Evolutionary conservation across 2,888 invertebrate genomes (phyloP).

Genomic region (Microdon myrmicae): DNA sequence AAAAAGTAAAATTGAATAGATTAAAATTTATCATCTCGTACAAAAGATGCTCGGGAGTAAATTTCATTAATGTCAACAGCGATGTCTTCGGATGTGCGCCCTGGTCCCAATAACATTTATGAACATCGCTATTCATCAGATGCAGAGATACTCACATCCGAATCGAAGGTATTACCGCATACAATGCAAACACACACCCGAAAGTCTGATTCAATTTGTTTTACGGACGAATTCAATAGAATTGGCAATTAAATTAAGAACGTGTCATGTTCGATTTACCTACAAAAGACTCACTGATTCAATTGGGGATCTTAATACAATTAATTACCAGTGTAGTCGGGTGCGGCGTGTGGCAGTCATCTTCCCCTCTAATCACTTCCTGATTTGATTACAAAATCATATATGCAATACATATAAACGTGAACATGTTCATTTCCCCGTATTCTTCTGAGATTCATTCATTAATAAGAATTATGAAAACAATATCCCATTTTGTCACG

Average conservation of each 20-base stretch:
- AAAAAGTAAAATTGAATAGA: no score
- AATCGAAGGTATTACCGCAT: conserved; percentile 4
- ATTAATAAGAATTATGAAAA: conserved; percentile 52
- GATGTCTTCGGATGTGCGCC: conserved; percentile 1
- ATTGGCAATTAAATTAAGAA: conserved; percentile 51
- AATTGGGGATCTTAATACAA: conserved; percentile 48
- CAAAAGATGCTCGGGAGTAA: conserved; percentile 15
- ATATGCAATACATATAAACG: conserved; percentile 2
- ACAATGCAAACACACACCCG: conserved; percentile 17
- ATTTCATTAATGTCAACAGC: conserved; percentile 36
- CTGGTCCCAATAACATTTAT: conserved; percentile 23
- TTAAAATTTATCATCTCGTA: no score
- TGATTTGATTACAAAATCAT: conserved; percentile 24
- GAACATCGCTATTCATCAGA: conserved; percentile 36
- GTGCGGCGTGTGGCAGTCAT: conserved; percentile 8
- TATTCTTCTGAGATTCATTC: conserved; percentile 41
- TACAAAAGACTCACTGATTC: conserved; percentile 45
- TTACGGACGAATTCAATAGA: conserved; percentile 44
- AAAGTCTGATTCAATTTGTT: conserved; percentile 41
- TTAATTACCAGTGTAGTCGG: conserved; percentile 35
- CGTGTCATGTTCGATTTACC: conserved; percentile 51
- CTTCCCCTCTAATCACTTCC: conserved; percentile 10
- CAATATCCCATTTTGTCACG: no score
- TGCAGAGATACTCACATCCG: conserved; percentile 15
- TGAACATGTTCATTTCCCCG: not conserved